phyloP scores from a whole-genome alignment of 2,113 vertebrate species.

The Charina bottae region DNA sequence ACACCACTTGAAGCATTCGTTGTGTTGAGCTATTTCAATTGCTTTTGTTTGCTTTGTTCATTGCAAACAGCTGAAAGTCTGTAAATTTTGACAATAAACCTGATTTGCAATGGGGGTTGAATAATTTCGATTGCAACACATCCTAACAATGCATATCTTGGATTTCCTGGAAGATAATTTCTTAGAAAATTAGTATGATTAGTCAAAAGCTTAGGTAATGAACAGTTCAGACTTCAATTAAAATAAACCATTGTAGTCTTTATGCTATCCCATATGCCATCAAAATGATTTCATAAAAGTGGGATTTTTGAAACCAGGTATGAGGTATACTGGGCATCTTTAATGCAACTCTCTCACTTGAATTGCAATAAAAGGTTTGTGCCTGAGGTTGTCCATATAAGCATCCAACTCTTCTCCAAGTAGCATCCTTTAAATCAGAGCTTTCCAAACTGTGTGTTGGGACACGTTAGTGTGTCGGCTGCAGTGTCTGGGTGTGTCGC shows the following conservation, averaged over 20 bases:
- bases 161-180: constrained; percentile 36
- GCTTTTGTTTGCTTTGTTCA: too few species aligned
- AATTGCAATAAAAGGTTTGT: background rate
- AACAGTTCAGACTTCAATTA: background rate
- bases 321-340: constrained; percentile 15
- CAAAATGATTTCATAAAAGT: constrained; percentile 22
- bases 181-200: constrained; percentile 26
- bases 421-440: background rate
- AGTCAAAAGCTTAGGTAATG: constrained; percentile 11
- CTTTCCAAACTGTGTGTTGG: too few species aligned
- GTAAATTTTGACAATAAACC: too few species aligned
- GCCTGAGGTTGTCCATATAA: background rate
- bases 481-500: too few species aligned
- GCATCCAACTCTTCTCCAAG: background rate
- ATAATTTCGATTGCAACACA: too few species aligned
- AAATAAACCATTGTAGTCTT: constrained; percentile 32
- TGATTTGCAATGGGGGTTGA: too few species aligned
- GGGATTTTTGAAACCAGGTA: constrained; percentile 20
- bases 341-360: background rate
- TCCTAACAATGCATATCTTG: background rate
- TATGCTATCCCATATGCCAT: constrained; percentile 23
- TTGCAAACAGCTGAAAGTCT: too few species aligned
- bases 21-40: too few species aligned
- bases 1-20: too few species aligned
- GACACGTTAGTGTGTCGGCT: too few species aligned